Evolutionary conservation across 2,797 vertebrate species (phyloP), one percentile per base, ranked within the genome.

Genomic region (Typhlichthys subterraneus): DNA sequence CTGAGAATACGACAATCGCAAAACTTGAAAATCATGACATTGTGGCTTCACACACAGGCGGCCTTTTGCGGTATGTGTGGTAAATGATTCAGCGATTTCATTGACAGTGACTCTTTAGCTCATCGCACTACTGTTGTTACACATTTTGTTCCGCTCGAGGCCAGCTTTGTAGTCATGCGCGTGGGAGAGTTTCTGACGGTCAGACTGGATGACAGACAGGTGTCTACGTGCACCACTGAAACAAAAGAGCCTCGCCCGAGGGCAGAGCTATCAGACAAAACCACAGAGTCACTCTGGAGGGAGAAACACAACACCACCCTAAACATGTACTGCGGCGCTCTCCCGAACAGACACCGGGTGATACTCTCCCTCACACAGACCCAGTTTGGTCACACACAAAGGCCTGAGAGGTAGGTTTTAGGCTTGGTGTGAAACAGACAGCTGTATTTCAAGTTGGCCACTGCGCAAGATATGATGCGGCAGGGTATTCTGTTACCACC

Each of bases 321-420:
- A 76, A 82, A 87, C 79, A 84, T 73, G 47, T 61, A 38, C 63
- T 59, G 17, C 46, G 31, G 65, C 61, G 61, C 54, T 47, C 60
- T 42, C 59, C 8, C 58, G 5, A 31, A 33, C 15, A 19, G 49
- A 65, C 57, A 53, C 61, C 63, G 60, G 53, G 57, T 55, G 53
- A 56, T 54, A 56, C 45, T 50, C 42, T 15, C 19, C 46, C 15
- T 46, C 42, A n/a, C 53, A n/a, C n/a, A 12, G 69, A 61, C 63
- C 67, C 65, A 65, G 56, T 77, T 86, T 86, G 89, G 84, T 91
- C 45, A 50, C 45, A 64, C 50, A 89, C 84, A 91, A 89, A 83
- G 65, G 66, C 53, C 42, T 23, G 29, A 63, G 62, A 74, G 76
- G 51, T 70, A 70, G 72, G 72, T 68, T 80, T 85, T 75, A 45